Percentiles rank a stretch among this genome's conserved stretches.
These are phyloP conservation scores for Lasaia peninsularis DNA, from an alignment of 1,140 invertebrate genomes.

Conservation along the genomic window DNA sequence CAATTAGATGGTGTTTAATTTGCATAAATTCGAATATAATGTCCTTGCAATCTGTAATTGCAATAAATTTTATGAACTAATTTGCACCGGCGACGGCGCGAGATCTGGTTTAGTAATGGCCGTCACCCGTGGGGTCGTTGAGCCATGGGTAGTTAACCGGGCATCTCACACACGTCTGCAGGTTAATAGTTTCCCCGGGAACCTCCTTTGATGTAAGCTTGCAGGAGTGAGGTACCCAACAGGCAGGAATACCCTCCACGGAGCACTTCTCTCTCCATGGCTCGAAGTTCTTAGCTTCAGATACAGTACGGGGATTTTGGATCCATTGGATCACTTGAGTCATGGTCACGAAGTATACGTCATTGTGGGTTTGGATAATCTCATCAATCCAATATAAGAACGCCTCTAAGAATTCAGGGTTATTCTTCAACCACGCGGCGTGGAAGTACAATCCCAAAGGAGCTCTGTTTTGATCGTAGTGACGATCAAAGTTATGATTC, in stretches of 20 bases:
- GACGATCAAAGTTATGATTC: constrained; percentile 96
- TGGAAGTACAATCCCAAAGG: constrained; percentile 97
- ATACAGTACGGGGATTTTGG: constrained; percentile 91
- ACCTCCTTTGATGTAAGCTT: constrained; percentile 94
- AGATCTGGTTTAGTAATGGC: constrained; percentile 87
- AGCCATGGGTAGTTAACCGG: constrained; percentile 97
- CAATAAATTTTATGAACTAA: constrained; percentile 63
- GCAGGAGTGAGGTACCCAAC: constrained; percentile 93
- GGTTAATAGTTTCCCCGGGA: constrained; percentile 93
- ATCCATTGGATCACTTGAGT: constrained; percentile 98
- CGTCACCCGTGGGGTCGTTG: constrained; percentile 94
- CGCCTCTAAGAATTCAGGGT: constrained; percentile 94
- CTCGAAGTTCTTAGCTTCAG: constrained; percentile 93
- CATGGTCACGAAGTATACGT: constrained; percentile 98
- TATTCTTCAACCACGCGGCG: constrained; percentile 96
- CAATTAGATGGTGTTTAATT: constrained; percentile 32
- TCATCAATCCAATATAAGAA: constrained; percentile 97
- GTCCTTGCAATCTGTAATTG: constrained; percentile 54
- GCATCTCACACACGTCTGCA: constrained; percentile 95
- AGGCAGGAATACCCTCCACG: constrained; percentile 87
- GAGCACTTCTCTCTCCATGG: constrained; percentile 95
- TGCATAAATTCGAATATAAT: constrained; percentile 49
- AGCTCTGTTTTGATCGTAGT: constrained; percentile 95
- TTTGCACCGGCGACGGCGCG: constrained; percentile 57
- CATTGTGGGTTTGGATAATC: constrained; percentile 90